A percentile compares a stretch with the other conserved stretches of the same genome.
Conservation (phyloP, 2,888 invertebrate species). For the Archaeoteleia sp. region DNA sequence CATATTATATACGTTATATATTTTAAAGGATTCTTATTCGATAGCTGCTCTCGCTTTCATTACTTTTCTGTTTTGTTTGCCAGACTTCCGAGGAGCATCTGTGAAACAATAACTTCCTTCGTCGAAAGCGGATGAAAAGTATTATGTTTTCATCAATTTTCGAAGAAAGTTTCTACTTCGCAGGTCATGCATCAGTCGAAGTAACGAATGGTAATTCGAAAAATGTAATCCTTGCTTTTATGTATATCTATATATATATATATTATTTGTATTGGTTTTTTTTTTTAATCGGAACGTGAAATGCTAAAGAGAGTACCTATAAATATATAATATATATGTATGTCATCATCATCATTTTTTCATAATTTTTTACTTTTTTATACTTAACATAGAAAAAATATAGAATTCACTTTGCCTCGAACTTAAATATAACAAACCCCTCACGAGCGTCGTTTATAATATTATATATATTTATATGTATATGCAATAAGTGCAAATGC, state of each 20-base stretch:
- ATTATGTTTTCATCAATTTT: too few species aligned
- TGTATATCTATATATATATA: slow-evolving; percentile 53
- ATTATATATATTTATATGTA: slow-evolving; percentile 54
- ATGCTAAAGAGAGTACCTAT: slow-evolving; percentile 71
- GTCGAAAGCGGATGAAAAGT: too few species aligned
- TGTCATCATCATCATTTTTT: slow-evolving; percentile 60
- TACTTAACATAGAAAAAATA: slow-evolving; percentile 75
- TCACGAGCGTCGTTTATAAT: slow-evolving; percentile 60
- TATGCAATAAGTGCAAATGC: slow-evolving; percentile 49
- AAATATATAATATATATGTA: slow-evolving; percentile 67
- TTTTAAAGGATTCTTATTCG: slow-evolving; percentile 44
- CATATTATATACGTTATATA: slow-evolving; percentile 57
- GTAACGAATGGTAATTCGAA: slow-evolving; percentile 13
- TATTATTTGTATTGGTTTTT: slow-evolving; percentile 53
- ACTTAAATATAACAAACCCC: slow-evolving; percentile 73
- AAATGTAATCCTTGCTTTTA: slow-evolving; percentile 19
- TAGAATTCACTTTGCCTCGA: slow-evolving; percentile 73
- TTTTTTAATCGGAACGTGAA: slow-evolving; percentile 64
- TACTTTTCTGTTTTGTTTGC: slow-evolving; percentile 4
- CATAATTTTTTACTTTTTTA: slow-evolving; percentile 61
- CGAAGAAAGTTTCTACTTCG: background rate
- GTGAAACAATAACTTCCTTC: too few species aligned
- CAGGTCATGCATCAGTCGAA: background rate
- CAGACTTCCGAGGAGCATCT: too few species aligned
- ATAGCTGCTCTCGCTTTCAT: slow-evolving; percentile 31